These are phyloP conservation scores for Meandrusa payeni DNA, from an alignment of 2,888 invertebrate species.

Conservation along the genomic window DNA sequence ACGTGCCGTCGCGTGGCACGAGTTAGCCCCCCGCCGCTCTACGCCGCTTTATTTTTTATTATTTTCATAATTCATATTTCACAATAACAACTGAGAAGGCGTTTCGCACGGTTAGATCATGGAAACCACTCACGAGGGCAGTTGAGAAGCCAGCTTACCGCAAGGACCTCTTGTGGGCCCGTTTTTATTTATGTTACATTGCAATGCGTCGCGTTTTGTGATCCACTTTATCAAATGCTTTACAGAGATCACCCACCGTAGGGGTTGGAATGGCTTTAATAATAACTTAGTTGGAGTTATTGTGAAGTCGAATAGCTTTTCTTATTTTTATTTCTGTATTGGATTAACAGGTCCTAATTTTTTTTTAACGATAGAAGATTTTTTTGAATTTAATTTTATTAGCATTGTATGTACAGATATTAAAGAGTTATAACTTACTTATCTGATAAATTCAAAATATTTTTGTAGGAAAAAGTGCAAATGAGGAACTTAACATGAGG, in stretches of 20 bases:
- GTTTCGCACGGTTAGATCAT: constrained; percentile 79
- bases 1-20: constrained; percentile 73
- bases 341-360: too few species aligned
- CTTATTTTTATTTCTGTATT: constrained; percentile 72
- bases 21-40: constrained; percentile 65
- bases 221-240: constrained; percentile 79
- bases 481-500: too few species aligned
- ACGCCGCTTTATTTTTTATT: constrained; percentile 73
- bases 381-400: too few species aligned
- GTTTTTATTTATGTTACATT: constrained; percentile 71
- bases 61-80: constrained; percentile 80
- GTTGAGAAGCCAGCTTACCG: constrained; percentile 59
- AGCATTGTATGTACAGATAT: too few species aligned
- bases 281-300: constrained; percentile 66
- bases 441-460: too few species aligned
- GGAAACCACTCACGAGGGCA: constrained; percentile 64
- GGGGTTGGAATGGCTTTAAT: constrained; percentile 69
- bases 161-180: constrained; percentile 72
- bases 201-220: constrained; percentile 63
- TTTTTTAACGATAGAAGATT: too few species aligned
- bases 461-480: too few species aligned
- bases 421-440: too few species aligned
- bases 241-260: constrained; percentile 63
- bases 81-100: constrained; percentile 78
- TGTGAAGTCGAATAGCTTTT: constrained; percentile 58